Percentiles rank a stretch among this genome's conserved stretches.
Conservation (phyloP, 2,797 vertebrate species). For the Pseudopleuronectes americanus region DNA sequence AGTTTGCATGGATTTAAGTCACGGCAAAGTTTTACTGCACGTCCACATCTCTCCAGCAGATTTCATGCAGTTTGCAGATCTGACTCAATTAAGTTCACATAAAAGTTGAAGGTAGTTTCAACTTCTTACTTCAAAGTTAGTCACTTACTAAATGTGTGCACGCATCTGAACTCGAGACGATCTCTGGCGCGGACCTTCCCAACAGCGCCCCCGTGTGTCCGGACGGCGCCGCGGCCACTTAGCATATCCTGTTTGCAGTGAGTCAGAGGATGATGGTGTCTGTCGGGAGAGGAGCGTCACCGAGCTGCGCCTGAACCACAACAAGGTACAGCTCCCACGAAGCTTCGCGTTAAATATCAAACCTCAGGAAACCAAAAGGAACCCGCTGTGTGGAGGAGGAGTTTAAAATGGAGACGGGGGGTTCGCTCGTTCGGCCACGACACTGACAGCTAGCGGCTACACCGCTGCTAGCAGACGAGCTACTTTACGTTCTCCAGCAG, state of each 20-base stretch:
- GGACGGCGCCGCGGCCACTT: constrained; percentile 2
- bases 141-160: neutral
- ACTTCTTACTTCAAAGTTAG: no score
- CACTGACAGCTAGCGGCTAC: neutral
- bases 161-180: neutral
- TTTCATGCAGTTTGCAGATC: no score
- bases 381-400: neutral
- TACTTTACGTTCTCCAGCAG: neutral
- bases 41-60: no score
- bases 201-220: constrained; percentile 52
- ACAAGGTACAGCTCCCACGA: constrained; percentile 31
- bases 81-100: no score
- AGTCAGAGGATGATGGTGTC: constrained; percentile 54
- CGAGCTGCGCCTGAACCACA: constrained; percentile 16
- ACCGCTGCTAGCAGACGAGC: constrained; percentile 47
- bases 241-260: constrained; percentile 79
- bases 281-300: constrained; percentile 46
- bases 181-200: neutral
- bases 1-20: no score
- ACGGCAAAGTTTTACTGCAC: no score
- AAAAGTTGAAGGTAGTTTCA: no score
- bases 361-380: neutral
- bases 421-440: no score
- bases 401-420: no score
- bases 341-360: no score